Percentiles rank a stretch among this genome's conserved stretches.
These are phyloP conservation scores for Rhynchopsitta pachyrhyncha DNA, from an alignment of 2,113 vertebrate species.

Conservation along the genomic window DNA sequence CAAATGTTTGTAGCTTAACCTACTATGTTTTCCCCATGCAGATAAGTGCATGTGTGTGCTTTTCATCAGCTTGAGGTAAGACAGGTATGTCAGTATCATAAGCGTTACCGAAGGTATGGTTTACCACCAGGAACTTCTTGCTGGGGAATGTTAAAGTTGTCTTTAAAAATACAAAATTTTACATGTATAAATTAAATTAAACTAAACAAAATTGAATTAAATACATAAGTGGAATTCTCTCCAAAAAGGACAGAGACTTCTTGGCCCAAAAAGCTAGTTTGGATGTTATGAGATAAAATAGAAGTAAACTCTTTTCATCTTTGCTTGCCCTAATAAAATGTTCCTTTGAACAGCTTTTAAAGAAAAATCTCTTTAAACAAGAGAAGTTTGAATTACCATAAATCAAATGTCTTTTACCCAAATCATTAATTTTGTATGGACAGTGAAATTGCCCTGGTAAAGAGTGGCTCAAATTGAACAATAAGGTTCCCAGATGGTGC, in stretches of 20 bases:
- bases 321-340: not conserved
- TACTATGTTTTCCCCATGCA: not conserved
- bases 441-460: not conserved
- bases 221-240: not conserved
- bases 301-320: not conserved
- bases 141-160: not conserved
- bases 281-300: not conserved
- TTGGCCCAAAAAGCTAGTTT: not conserved
- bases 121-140: not conserved
- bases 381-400: not conserved
- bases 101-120: not conserved
- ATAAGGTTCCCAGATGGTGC: not conserved
- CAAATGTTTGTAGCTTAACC: not conserved
- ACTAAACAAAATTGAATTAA: not conserved
- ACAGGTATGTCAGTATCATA: not conserved
- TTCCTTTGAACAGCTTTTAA: not conserved
- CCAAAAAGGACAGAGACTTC: not conserved
- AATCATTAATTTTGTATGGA: not conserved
- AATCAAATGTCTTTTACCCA: not conserved
- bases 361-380: not conserved
- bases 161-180: not conserved
- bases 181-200: not conserved
- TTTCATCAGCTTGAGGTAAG: not conserved
- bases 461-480: not conserved
- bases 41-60: not conserved